Conservation (phyloP, 2,888 invertebrate species). For the Neuroscelio doddi region DNA sequence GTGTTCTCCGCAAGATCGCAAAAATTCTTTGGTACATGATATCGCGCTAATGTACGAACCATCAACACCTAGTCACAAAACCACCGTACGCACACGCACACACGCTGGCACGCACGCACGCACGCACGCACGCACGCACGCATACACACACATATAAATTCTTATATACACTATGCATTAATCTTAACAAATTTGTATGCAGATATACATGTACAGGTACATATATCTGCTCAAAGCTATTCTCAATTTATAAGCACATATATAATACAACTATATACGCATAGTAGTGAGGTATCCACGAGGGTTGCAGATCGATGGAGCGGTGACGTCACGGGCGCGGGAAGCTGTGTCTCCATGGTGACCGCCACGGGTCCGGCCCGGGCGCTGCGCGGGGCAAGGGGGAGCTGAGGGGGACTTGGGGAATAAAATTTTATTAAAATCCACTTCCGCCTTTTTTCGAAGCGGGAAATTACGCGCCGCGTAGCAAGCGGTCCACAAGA, state of each 20-base stretch:
- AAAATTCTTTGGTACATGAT: no score
- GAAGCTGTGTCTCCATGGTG: constrained; percentile 71
- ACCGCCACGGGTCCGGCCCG: constrained; percentile 71
- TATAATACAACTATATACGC: constrained; percentile 8
- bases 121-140: not conserved
- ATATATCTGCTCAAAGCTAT: not conserved
- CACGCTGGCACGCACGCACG: not conserved
- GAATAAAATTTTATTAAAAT: constrained; percentile 70
- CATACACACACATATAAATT: no score
- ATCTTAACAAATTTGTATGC: no score
- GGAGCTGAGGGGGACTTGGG: constrained; percentile 51
- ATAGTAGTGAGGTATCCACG: constrained; percentile 55
- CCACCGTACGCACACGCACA: not conserved
- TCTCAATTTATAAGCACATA: constrained; percentile 10
- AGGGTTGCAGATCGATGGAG: constrained; percentile 69
- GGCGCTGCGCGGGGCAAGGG: constrained; percentile 33
- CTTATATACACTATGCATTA: no score
- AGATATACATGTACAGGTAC: not conserved
- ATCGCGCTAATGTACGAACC: no score
- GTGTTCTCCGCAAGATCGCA: no score
- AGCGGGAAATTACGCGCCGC: constrained; percentile 46
- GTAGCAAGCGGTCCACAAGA: constrained; percentile 35
- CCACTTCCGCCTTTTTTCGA: constrained; percentile 55
- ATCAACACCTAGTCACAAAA: no score
- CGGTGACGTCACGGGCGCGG: constrained; percentile 71